These are phyloP conservation scores for Alosa sapidissima DNA, from an alignment of 2,797 vertebrate genomes.

Conservation along the genomic window DNA sequence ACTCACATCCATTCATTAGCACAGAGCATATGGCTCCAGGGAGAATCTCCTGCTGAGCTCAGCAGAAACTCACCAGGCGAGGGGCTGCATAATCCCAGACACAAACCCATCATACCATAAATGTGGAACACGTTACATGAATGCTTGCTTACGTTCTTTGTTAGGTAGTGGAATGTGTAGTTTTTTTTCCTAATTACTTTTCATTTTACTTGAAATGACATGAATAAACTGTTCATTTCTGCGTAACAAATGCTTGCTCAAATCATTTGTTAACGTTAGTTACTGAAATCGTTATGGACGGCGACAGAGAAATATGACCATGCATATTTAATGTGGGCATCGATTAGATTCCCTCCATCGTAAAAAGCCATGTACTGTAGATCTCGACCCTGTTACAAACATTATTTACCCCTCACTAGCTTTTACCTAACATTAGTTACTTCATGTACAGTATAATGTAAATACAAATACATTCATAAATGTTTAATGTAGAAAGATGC, in stretches of 20 bases:
- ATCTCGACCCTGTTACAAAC: too few species aligned
- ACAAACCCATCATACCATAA: not conserved
- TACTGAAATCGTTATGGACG: not conserved
- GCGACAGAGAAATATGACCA: too few species aligned
- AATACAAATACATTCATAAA: not conserved
- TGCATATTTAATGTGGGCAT: too few species aligned
- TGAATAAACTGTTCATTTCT: not conserved
- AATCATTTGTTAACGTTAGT: not conserved
- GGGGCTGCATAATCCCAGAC: not conserved
- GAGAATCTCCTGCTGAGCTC: not conserved
- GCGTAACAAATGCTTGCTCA: too few species aligned
- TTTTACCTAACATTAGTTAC: not conserved
- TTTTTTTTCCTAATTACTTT: not conserved
- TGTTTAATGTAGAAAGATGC: not conserved
- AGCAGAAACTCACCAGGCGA: not conserved
- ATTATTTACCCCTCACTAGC: too few species aligned
- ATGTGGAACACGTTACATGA: not conserved
- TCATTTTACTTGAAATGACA: not conserved
- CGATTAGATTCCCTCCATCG: too few species aligned
- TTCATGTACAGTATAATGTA: not conserved
- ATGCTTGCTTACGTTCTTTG: not conserved
- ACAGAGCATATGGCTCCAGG: not conserved
- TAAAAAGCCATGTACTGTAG: too few species aligned
- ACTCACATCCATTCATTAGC: constrained; percentile 24
- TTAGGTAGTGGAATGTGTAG: not conserved